Evolutionary conservation across 2,797 vertebrate species (phyloP).

Genomic region (Lates japonicus): DNA sequence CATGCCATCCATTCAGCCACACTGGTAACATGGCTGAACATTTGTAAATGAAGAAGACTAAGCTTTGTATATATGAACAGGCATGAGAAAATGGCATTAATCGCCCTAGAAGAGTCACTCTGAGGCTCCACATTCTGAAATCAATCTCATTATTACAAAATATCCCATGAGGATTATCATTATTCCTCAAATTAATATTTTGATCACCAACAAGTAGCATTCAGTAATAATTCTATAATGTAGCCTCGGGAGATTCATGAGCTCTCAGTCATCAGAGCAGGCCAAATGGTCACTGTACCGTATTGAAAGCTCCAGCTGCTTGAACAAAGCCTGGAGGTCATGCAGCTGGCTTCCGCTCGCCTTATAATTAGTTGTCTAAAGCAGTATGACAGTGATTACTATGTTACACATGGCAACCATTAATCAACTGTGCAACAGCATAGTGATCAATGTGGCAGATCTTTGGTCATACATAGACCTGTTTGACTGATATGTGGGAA

Average conservation of each 20-base stretch:
- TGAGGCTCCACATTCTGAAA: not conserved
- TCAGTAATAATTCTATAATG: constrained; percentile 11
- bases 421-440: constrained; percentile 56
- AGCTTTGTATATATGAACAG: not conserved
- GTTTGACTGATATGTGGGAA: constrained; percentile 8
- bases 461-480: constrained; percentile 13
- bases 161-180: not conserved
- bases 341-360: constrained; percentile 66
- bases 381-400: constrained; percentile 71
- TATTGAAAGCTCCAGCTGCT: constrained; percentile 68
- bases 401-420: constrained; percentile 51
- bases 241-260: constrained; percentile 24
- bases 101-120: not conserved
- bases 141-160: not conserved
- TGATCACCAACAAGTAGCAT: constrained; percentile 34
- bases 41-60: not conserved
- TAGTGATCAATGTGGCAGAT: constrained; percentile 33
- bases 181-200: not conserved
- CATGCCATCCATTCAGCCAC: not conserved
- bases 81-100: not conserved
- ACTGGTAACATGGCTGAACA: not conserved
- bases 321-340: constrained; percentile 61
- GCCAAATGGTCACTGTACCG: constrained; percentile 62
- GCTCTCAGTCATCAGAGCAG: constrained; percentile 46
- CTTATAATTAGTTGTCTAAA: constrained; percentile 66